Evolutionary conservation across 2,888 invertebrate species (phyloP).

Genomic region (Lithophane socia): DNA sequence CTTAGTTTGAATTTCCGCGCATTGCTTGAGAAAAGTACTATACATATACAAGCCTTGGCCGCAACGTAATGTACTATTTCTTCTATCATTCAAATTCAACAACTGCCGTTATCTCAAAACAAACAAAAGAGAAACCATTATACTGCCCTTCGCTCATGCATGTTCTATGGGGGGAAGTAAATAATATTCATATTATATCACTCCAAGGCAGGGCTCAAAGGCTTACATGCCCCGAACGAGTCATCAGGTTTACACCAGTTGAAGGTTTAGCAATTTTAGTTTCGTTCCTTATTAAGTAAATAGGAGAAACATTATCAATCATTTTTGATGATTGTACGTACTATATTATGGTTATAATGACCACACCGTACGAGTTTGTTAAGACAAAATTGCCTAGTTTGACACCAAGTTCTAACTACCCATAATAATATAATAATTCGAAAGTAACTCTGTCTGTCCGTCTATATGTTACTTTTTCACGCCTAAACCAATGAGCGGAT

Average conservation of each 20-base stretch:
- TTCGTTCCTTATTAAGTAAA: neutral
- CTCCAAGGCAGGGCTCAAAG: conserved; percentile 11
- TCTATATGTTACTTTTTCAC: no score
- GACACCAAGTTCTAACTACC: no score
- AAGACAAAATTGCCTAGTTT: neutral
- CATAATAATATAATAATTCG: no score
- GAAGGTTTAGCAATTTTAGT: conserved; percentile 18
- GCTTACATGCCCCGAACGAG: neutral
- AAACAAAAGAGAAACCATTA: neutral
- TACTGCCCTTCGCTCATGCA: neutral
- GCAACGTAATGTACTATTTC: no score
- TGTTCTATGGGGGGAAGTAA: neutral
- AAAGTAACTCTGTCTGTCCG: no score
- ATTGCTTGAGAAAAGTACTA: no score
- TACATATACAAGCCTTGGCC: no score
- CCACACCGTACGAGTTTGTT: neutral
- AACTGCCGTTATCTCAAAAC: neutral
- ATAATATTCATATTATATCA: conserved; percentile 21
- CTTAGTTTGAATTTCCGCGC: no score
- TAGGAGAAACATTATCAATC: neutral
- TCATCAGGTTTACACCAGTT: conserved; percentile 19
- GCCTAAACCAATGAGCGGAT: no score
- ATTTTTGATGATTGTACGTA: neutral
- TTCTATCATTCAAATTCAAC: neutral
- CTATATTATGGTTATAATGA: neutral